These are phyloP conservation scores for Halcyon badia DNA, from an alignment of 2,797 vertebrate genomes.

Conservation along the genomic window DNA sequence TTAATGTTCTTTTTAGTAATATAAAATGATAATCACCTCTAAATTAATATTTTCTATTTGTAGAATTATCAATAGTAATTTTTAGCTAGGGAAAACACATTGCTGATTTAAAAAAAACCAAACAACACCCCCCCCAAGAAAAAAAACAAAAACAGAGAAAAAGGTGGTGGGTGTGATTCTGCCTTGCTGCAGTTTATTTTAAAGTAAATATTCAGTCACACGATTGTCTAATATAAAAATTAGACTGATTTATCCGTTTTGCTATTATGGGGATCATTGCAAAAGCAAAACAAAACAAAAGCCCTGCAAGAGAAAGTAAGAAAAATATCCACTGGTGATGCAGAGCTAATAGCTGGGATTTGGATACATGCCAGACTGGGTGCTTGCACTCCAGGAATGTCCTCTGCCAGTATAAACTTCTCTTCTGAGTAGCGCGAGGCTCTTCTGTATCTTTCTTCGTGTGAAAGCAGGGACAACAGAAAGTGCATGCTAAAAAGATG, in stretches of 20 bases:
- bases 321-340: not conserved
- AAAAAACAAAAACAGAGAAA: not conserved
- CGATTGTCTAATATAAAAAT: not conserved
- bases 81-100: constrained; percentile 2
- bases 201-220: not conserved
- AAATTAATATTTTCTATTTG: constrained; percentile 47
- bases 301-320: not conserved
- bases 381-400: constrained; percentile 59
- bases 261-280: not conserved
- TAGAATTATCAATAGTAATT: constrained; percentile 11
- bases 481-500: not conserved
- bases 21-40: constrained; percentile 30
- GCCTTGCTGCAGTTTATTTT: not conserved
- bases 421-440: not conserved
- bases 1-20: constrained; percentile 21
- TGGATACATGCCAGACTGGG: not conserved
- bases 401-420: constrained; percentile 48
- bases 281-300: constrained; percentile 7
- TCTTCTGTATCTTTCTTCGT: constrained; percentile 31
- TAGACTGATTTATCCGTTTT: not conserved
- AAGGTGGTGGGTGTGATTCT: not conserved
- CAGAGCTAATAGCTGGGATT: constrained; percentile 1
- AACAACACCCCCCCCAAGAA: too few species aligned
- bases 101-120: not conserved
- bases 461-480: not conserved